phyloP scores from a whole-genome alignment of 1,140 invertebrate genomes.

The Zaprionus taronus region DNA sequence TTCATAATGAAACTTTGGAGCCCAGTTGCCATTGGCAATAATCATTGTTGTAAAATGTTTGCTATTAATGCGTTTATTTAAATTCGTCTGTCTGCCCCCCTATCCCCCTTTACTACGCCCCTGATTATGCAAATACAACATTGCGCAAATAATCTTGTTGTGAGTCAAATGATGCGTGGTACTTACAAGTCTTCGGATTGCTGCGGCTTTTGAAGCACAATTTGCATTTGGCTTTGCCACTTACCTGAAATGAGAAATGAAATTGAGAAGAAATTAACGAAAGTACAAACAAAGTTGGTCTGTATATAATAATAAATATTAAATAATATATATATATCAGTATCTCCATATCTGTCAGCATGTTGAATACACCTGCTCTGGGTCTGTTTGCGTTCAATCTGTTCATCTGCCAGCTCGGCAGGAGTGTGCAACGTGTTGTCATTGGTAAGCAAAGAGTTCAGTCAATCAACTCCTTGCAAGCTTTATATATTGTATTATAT shows the following conservation, averaged over 20 bases:
- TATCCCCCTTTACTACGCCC: not conserved
- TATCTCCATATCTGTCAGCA: not conserved
- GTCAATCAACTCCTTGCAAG: not conserved
- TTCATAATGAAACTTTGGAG: constrained; percentile 49
- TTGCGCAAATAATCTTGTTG: constrained; percentile 16
- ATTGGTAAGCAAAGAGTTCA: constrained; percentile 7
- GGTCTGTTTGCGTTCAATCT: not conserved
- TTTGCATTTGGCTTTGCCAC: constrained; percentile 39
- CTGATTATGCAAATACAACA: constrained; percentile 54
- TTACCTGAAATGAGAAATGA: constrained; percentile 63
- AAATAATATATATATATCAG: no score
- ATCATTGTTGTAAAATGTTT: constrained; percentile 60
- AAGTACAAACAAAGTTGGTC: not conserved
- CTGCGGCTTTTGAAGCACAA: not conserved
- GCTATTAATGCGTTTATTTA: constrained; percentile 75
- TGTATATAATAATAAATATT: no score
- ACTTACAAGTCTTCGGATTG: constrained; percentile 36
- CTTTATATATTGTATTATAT: not conserved
- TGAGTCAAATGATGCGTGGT: constrained; percentile 27
- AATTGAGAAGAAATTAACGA: constrained; percentile 10
- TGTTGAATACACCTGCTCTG: not conserved
- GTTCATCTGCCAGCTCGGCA: not conserved
- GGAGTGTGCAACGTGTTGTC: not conserved
- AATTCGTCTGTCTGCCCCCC: constrained; percentile 46
- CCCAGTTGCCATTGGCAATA: constrained; percentile 59